A percentile compares a stretch with the other conserved stretches of the same genome.
phyloP scores from a whole-genome alignment of 2,797 vertebrate genomes.

The Clarias platycephalus region DNA sequence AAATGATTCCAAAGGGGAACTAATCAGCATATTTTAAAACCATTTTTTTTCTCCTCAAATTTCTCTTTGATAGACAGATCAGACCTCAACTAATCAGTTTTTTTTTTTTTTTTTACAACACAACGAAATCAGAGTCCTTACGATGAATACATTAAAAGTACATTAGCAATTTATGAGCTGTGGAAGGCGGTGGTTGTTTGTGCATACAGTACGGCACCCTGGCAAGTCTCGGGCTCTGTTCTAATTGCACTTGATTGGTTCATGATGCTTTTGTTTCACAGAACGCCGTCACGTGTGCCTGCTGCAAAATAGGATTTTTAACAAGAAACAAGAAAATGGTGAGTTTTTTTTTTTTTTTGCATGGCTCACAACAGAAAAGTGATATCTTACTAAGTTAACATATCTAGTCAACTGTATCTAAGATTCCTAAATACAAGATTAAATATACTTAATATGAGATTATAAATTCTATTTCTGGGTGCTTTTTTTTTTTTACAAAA shows the following conservation, averaged over 20 bases:
- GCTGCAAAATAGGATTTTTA: not conserved
- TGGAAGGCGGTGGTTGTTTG: conserved; percentile 42
- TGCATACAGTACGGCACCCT: conserved; percentile 34
- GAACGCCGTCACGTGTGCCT: conserved; percentile 4
- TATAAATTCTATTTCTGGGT: too few relatives aligned
- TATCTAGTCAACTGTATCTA: too few relatives aligned
- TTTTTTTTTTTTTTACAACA: conserved; percentile 30
- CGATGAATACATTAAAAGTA: conserved; percentile 53
- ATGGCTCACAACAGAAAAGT: conserved; percentile 1
- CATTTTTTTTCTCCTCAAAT: conserved; percentile 15
- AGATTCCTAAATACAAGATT: too few relatives aligned
- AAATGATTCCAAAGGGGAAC: conserved; percentile 10
- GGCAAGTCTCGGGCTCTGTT: conserved; percentile 27
- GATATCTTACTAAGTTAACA: too few relatives aligned
- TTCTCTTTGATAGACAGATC: conserved; percentile 38
- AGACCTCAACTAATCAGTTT: conserved; percentile 36
- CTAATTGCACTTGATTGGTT: conserved; percentile 55
- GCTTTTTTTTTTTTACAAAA: too few relatives aligned
- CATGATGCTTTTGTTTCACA: conserved; percentile 45
- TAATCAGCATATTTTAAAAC: conserved; percentile 50
- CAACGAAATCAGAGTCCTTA: conserved; percentile 46
- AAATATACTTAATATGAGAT: too few relatives aligned
- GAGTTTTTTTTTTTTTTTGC: not conserved
- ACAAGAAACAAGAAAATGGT: not conserved
- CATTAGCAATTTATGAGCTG: conserved; percentile 54